Evolutionary conservation across 2,113 vertebrate species (phyloP), one percentile per base, ranked within the genome.

Genomic region (Amphilophus citrinellus): DNA sequence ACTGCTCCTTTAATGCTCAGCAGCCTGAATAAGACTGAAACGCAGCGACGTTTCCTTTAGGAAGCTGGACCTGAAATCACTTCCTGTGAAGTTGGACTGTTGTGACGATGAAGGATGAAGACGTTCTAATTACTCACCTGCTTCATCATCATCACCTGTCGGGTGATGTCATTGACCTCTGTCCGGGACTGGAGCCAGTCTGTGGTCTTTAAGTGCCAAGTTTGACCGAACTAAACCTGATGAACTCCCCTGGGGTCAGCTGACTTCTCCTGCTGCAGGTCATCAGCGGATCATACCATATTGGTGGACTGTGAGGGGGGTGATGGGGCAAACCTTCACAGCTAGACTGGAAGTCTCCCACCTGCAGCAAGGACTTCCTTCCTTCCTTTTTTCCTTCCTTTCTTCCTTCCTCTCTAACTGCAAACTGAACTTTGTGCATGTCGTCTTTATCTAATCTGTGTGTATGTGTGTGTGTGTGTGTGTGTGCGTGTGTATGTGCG

Each of bases 201-300:
- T 1, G 5, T 76, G 71, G 59, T 77, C 68, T 76, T 61, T 39
- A 88, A 85, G 87, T 92, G 88, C 83, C 88, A 92, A 88, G 30
- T 47, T 8, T 44, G 66, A 77, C 30, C 1, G 56, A 79, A 79
- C 37, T 37, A 6, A 50, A 30, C 50, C 18, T 6, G 37, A 75
- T 7, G 37, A 58, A 39, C 76, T 82, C 44, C 60, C 71, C 66
- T 85, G 82, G 27, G 6, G 68, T 61, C 63, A 30, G 32, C 30
- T 39, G 76, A 7, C 56, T 47, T 14, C 4, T 75, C 47, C 66
- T 53, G 57, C 73, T 81, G 76, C 86, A 35, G 79, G 30, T 35
- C 20, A 7, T 53, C 24, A 20, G 66, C 6, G 11, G 44, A 2
- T 73, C n/a, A 37, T 62, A 84, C 73, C 82, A 81, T 59, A 61